Base-by-base conservation (phyloP, 2,888 invertebrate species). In the Camptogramma bilineatum region DNA sequence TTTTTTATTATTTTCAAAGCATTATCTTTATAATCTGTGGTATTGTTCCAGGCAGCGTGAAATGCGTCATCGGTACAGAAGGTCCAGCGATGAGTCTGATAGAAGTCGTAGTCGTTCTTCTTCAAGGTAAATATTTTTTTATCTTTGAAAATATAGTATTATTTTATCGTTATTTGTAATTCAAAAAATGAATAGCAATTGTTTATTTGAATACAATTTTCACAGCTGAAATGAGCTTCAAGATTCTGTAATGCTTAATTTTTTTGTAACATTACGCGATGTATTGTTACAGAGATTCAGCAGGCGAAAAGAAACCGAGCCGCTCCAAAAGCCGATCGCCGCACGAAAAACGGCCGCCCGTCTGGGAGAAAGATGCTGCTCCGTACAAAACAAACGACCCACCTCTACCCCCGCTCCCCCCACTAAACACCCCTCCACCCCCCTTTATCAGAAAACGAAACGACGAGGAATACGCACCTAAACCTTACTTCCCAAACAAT, bases 31-130 rank as follows among this genome's bases (percentile, higher is more conserved):
- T 39, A 39, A 39, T 13, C 13, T 39, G 2, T 13, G 13, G 13
- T 39, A 10, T 39, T 39, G 34, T 39, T 39, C 56, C 82, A 97
- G 97, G 78, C 97, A 98, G 90, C 95, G 98, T 70, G 98, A 98
- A 86, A 95, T 96, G 85, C 95, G 98, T 44, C 98, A 98, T 72
- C 94, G 94, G 70, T 93, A 93, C 47, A 87, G 93, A 19, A 87
- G 93, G n/a, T 89, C 91, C 4, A 91, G 91, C 52, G 92, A 91
- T 0, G 88, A 87, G 44, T 87, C 90, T 0, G 89, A 91, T 50
- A 77, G 83, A 62, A 89, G 88, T 69, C 80, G 74, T 24, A 90
- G 88, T 66, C 81, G 86, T 2, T 90, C 91, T 1, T 89, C 92
- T 1, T 86, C 88, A 0, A 86, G 88, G 91, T 89, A 80, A 61